A percentile compares a stretch with the other conserved stretches of the same genome.
Conservation (phyloP, 2,797 vertebrate genomes). For the Spondyliosoma cantharus region DNA sequence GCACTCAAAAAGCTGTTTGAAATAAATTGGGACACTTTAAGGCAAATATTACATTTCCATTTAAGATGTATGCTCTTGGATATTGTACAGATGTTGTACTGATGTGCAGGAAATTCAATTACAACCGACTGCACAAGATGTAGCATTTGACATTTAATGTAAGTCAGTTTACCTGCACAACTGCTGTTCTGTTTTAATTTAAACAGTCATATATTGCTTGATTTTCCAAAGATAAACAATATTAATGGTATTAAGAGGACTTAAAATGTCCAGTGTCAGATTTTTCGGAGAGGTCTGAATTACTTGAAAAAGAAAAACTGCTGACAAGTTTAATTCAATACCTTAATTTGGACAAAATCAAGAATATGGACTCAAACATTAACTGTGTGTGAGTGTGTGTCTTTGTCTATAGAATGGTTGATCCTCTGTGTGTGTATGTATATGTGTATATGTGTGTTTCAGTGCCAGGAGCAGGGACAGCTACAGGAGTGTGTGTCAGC, state of each 20-base stretch:
- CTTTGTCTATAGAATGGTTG: constrained; percentile 37
- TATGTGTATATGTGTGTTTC: constrained; percentile 54
- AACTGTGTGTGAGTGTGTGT: constrained; percentile 41
- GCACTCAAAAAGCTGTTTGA: background rate
- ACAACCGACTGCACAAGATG: background rate
- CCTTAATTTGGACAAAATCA: background rate
- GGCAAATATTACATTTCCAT: background rate
- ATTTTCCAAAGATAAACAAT: background rate
- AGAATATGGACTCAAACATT: constrained; percentile 4
- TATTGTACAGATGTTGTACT: background rate
- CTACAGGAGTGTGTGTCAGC: constrained; percentile 73
- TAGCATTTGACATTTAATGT: too few species aligned
- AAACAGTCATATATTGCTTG: background rate
- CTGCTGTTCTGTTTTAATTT: background rate
- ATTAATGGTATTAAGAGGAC: background rate
- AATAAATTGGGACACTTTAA: background rate
- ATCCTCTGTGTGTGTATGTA: constrained; percentile 21
- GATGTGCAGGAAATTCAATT: background rate
- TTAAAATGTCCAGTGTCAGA: background rate
- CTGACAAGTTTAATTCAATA: constrained; percentile 4
- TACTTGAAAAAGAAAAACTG: background rate
- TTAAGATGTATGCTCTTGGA: background rate
- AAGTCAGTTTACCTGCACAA: background rate
- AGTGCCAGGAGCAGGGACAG: constrained; percentile 63
- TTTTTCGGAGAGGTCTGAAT: background rate